These are phyloP conservation scores for Leistus spinibarbis DNA, from an alignment of 2,888 invertebrate genomes.

Conservation along the genomic window DNA sequence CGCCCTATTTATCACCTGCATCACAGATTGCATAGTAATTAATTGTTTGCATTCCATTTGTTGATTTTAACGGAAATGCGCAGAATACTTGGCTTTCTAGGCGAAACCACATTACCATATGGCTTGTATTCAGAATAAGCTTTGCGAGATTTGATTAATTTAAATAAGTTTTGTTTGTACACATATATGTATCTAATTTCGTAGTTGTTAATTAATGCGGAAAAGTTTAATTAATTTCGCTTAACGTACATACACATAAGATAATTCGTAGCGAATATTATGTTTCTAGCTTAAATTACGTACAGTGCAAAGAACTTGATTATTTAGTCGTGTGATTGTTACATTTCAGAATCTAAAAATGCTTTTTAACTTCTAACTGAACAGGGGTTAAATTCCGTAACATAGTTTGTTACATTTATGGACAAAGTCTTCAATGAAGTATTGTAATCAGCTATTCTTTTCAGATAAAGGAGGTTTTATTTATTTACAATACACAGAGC, in stretches of 20 bases:
- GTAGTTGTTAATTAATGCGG: neutral
- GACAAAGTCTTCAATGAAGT: too few relatives aligned
- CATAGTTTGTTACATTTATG: too few relatives aligned
- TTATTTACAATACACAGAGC: too few relatives aligned
- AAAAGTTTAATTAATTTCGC: neutral
- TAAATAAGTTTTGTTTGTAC: neutral
- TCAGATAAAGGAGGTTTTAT: too few relatives aligned
- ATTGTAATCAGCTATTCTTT: too few relatives aligned
- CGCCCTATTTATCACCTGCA: slow-evolving; percentile 2
- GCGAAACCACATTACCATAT: neutral
- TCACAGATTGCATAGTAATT: slow-evolving; percentile 5
- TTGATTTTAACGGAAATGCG: neutral
- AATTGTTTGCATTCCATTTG: neutral
- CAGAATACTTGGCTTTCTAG: neutral
- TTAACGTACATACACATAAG: neutral
- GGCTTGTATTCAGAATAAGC: neutral
- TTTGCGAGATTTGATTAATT: neutral
- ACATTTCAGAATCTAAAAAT: too few relatives aligned
- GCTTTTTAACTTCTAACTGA: too few relatives aligned
- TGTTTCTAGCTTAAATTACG: too few relatives aligned
- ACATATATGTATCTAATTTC: neutral
- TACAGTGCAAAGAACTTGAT: too few relatives aligned
- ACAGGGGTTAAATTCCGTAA: too few relatives aligned
- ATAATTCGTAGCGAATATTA: too few relatives aligned
- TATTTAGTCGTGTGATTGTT: too few relatives aligned